These are phyloP conservation scores for Andricus grossulariae DNA, from an alignment of 1,140 invertebrate genomes.

Conservation along the genomic window DNA sequence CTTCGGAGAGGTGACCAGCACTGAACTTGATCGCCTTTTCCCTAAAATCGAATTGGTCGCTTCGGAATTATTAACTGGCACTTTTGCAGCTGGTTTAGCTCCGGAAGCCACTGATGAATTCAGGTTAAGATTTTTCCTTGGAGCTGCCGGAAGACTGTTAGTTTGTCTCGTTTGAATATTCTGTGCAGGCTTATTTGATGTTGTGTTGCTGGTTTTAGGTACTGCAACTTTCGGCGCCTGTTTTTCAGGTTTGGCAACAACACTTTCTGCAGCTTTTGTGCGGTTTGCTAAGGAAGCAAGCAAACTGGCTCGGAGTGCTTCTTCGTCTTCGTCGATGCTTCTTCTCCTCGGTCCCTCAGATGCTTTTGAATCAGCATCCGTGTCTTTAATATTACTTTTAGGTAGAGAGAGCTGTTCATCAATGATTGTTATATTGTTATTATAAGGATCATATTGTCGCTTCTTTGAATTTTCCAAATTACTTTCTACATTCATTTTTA, in stretches of 20 bases:
- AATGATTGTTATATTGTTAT: too few species aligned
- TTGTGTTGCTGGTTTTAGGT: too few species aligned
- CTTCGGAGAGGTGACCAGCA: constrained; percentile 33
- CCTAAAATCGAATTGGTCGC: constrained; percentile 23
- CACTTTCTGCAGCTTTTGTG: constrained; percentile 2
- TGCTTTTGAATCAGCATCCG: not conserved
- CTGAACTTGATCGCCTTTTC: constrained; percentile 9
- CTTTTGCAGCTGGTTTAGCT: not conserved
- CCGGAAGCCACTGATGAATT: not conserved
- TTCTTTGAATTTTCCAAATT: not conserved
- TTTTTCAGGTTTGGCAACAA: not conserved
- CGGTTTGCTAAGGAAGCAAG: constrained; percentile 67
- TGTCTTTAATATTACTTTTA: not conserved
- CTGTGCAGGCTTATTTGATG: too few species aligned
- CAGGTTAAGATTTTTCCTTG: not conserved
- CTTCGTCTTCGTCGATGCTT: constrained; percentile 71
- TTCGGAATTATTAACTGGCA: constrained; percentile 3
- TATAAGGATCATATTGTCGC: too few species aligned
- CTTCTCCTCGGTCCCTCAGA: constrained; percentile 49
- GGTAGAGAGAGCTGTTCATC: too few species aligned
- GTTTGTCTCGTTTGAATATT: too few species aligned
- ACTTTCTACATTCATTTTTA: not conserved
- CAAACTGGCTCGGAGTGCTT: constrained; percentile 65
- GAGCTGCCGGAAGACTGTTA: too few species aligned
- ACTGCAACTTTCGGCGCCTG: not conserved